Conservation (phyloP, 2,113 vertebrate genomes). For the Lophochroa leadbeateri region DNA sequence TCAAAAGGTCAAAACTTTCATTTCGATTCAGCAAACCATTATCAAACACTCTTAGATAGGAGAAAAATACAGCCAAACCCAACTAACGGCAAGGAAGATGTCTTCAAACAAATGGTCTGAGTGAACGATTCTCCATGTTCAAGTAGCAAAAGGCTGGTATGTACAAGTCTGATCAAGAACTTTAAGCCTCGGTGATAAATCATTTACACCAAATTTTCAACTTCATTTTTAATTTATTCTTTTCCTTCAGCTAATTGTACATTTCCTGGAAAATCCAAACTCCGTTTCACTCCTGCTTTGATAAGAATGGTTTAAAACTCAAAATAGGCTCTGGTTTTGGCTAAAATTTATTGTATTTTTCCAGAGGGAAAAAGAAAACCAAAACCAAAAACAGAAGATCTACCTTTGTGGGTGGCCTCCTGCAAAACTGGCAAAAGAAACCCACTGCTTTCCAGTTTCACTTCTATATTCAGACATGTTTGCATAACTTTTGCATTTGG, state of each 20-base stretch:
- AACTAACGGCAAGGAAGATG: not conserved
- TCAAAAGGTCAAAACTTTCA: not conserved
- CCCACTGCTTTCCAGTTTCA: constrained; percentile 52
- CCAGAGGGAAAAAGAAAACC: not conserved
- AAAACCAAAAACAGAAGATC: constrained; percentile 12
- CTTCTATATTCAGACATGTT: constrained; percentile 60
- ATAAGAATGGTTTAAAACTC: not conserved
- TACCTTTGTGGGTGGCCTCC: constrained; percentile 59
- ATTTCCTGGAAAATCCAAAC: not conserved
- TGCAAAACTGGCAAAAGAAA: constrained; percentile 57
- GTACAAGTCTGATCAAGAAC: not conserved
- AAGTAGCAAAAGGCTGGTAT: not conserved
- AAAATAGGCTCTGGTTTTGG: not conserved
- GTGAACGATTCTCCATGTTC: not conserved
- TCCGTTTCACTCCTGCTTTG: not conserved
- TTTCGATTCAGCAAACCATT: not conserved
- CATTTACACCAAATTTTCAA: not conserved
- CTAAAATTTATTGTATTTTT: constrained; percentile 16
- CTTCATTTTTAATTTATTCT: not conserved
- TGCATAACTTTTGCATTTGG: constrained; percentile 65
- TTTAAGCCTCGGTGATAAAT: not conserved
- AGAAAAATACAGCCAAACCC: not conserved
- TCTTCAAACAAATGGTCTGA: not conserved
- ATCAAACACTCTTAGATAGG: not conserved
- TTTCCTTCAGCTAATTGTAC: not conserved